Evolutionary conservation across 2,113 vertebrate genomes (phyloP).

Genomic region (Epinephelus fuscoguttatus): DNA sequence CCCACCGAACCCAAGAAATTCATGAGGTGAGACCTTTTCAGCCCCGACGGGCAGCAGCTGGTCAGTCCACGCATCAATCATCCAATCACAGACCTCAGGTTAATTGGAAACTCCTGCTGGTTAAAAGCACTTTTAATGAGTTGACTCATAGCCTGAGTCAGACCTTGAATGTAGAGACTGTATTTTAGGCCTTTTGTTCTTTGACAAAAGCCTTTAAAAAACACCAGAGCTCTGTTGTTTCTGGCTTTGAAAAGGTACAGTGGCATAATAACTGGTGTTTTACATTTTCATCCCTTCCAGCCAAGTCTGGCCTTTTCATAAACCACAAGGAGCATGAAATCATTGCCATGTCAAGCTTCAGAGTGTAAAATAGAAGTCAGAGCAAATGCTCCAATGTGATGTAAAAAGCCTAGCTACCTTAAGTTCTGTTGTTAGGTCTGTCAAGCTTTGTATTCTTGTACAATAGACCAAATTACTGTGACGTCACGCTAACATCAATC

Average conservation of each 20-base stretch:
- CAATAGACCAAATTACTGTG: too few relatives aligned
- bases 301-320: constrained; percentile 17
- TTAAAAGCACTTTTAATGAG: constrained; percentile 21
- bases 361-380: not conserved
- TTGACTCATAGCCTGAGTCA: not conserved
- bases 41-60: constrained; percentile 68
- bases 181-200: constrained; percentile 2
- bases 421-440: not conserved
- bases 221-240: constrained; percentile 11
- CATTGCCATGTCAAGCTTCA: constrained; percentile 30
- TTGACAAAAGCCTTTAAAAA: constrained; percentile 1
- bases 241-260: constrained; percentile 10
- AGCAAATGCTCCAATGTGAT: constrained; percentile 4
- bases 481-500: too few relatives aligned
- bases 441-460: not conserved
- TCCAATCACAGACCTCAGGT: constrained; percentile 54
- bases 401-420: not conserved
- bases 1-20: constrained; percentile 98
- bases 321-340: constrained; percentile 44
- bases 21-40: constrained; percentile 95
- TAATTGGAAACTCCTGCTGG: not conserved
- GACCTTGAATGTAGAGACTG: constrained; percentile 11
- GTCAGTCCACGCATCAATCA: constrained; percentile 44
- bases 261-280: constrained; percentile 4
- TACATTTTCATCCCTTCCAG: constrained; percentile 21